Evolutionary conservation across 2,797 vertebrate genomes (phyloP).

Genomic region (Rhynchotus rufescens): DNA sequence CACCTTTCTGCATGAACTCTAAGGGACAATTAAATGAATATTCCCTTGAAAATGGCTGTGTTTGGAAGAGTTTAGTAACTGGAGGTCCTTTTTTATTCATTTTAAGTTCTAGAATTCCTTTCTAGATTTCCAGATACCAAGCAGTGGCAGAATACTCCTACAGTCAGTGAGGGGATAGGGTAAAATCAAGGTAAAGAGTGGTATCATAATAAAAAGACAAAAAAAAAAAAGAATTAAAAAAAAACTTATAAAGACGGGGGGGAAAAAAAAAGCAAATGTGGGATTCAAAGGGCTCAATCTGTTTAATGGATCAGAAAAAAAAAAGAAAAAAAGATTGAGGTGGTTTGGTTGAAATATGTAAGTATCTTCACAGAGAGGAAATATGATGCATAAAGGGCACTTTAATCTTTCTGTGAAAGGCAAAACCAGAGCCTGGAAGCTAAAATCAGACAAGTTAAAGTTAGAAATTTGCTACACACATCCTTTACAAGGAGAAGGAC

Average conservation of each 20-base stretch:
- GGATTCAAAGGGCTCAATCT: neutral
- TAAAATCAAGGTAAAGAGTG: neutral
- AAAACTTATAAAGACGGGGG: neutral
- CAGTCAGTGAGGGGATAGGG: neutral
- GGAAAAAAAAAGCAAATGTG: neutral
- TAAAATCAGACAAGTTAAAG: neutral
- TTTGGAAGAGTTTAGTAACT: neutral
- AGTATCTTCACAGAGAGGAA: neutral
- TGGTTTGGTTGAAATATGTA: neutral
- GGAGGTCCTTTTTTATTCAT: neutral
- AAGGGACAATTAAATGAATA: neutral
- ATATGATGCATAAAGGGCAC: neutral
- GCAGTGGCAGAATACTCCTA: neutral
- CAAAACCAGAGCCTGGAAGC: neutral
- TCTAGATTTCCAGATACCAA: neutral
- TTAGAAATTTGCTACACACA: neutral
- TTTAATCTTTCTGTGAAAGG: neutral
- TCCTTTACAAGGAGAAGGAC: constrained; percentile 4
- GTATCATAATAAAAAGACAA: neutral
- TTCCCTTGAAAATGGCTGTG: neutral
- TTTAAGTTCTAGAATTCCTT: neutral
- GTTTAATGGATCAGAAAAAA: neutral
- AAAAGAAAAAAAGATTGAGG: neutral
- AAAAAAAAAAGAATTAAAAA: neutral
- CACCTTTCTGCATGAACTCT: neutral